Evolutionary conservation across 2,888 invertebrate species (phyloP), one percentile per base, ranked within the genome.

Genomic region (Pollenia griseotomentosa): DNA sequence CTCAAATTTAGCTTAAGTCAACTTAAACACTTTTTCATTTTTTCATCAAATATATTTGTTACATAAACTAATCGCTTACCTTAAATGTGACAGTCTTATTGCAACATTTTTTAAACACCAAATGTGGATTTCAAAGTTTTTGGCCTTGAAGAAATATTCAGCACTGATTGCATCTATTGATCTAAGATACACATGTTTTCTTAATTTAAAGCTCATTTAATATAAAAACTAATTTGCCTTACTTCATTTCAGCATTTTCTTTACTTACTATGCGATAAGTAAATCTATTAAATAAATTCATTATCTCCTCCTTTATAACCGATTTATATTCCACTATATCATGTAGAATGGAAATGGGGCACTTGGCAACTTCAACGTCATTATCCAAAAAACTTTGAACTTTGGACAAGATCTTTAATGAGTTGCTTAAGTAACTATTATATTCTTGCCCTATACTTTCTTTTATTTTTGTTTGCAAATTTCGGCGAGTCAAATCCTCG

Each of bases 101-200:
- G 93, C 90, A 0, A 92, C 91, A 88, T 92, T 90, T 23, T 90
- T 91, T 19, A 93, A 85, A 12, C 90, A 89, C 93, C 93, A 93
- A 11, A 93, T 87, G 59, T 93, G 92, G 0, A 93, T 89, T 23
- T 85, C 57, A 82, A 91, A 93, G 5, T 89, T 65, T 2, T 88
- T 55, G 16, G 88, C 89, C 0, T 42, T 23, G 79, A 89, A 89
- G 0, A 83, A 88, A 89, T 91, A 93, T 19, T 90, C 90, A 8
- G 90, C 88, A 2, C 89, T 87, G 0, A 85, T 89, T 8, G 89
- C 90, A 87, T 92, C 90, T 1, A 78, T 59, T 0, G 90, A 77
- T 2, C 92, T 93, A 44, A 11, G 53, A 66, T 33, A 33, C 14
- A 14, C 2, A 14, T 33, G 7, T 6, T 33, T 33, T 59, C 7